Base-by-base conservation (phyloP, 2,888 invertebrate species). In the Rotaria magnacalcarata region DNA sequence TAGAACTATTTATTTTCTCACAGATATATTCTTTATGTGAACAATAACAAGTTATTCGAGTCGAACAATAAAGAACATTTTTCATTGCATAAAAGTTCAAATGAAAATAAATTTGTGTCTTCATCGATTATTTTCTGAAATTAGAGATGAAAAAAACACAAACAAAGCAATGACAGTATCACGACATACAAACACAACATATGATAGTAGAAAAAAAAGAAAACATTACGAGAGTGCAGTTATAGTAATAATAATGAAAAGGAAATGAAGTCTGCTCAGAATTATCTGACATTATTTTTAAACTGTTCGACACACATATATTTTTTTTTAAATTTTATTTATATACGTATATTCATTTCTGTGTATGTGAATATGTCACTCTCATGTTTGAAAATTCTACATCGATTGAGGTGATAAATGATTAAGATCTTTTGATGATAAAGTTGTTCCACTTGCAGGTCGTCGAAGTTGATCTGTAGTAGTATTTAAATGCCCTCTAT, bases 101-200 rank as follows among this genome's bases (percentile, higher is more conserved):
- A 7, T 54, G 21, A 54, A 54, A 60, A 60, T n/a, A n/a, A 14
- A 27, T 67, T 27, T 16, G 14, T 27, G 14, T 27, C 34, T 60
- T 60, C 67, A 67, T 27, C n/a, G 67, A 67, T 67, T 67, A 67
- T 67, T 67, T 67, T 67, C 67, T 67, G 67, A 67, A 67, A 27
- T 67, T 34, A 14, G 67, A 67, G 16, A 67, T 10, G 16, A 34
- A 67, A 67, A 27, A 54, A 54, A 54, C 54, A 54, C 54, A 54
- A 54, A 54, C 54, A 54, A 54, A 54, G 5, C 54, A 54, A 21
- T 34, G 27, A 67, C 34, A 34, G 34, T 67, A 67, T 67, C 34
- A 27, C 14, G 27, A 67, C 27, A 34, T 27, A 4, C 7, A 27
- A 11, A 67, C 34, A 67, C 67, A 27, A 67, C 4, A 67, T 27